Evolutionary conservation across 1,140 invertebrate genomes (phyloP), one percentile per base, ranked within the genome.

Genomic region (Mamestra configurata): DNA sequence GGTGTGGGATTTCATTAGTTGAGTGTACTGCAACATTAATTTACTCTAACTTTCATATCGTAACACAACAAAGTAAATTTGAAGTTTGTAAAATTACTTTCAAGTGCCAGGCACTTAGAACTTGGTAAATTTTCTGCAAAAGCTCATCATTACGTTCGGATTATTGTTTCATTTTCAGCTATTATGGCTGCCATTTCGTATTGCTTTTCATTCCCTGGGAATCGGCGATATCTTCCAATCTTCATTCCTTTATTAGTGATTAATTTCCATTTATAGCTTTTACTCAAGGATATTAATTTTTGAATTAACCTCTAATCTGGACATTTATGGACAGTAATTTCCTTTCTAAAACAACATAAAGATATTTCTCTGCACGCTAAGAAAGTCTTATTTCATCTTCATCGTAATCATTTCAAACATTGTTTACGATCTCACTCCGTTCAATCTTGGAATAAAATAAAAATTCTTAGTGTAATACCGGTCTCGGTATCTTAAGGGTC

Each of bases 401-500:
- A 57, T 46, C 43, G 43, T 49, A n/a, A 49, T n/a, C 40, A n/a
- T 11, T 49, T 2, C 13, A 49, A 49, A 11, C 11, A 49, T 49
- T 49, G 13, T n/a, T 11, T 49, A 4, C 43, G 13, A 24, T 22
- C 22, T 15, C 7, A 5, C 13, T 57, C 11, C 2, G 22, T 57
- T 13, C 13, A 24, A 57, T 57, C 10, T 24, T 55, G 15, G 13
- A n/a, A 43, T 46, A 68, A 40, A 68, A 68, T 22, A 68, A 6
- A 55, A 22, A 51, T 71, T n/a, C 53, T 6, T 43, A 57, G 31
- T 8, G 68, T 40, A 22, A 37, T 77, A 68, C 43, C 13, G 53
- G 40, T 37, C 53, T 57, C 35, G 10, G 22, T 68, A 66, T 77
- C 46, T n/a, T 53, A 61, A 53, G 73, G 73, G 73, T 76, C 57